These are phyloP conservation scores for Eufriesea mexicana DNA, from an alignment of 1,140 invertebrate genomes.

Conservation along the genomic window DNA sequence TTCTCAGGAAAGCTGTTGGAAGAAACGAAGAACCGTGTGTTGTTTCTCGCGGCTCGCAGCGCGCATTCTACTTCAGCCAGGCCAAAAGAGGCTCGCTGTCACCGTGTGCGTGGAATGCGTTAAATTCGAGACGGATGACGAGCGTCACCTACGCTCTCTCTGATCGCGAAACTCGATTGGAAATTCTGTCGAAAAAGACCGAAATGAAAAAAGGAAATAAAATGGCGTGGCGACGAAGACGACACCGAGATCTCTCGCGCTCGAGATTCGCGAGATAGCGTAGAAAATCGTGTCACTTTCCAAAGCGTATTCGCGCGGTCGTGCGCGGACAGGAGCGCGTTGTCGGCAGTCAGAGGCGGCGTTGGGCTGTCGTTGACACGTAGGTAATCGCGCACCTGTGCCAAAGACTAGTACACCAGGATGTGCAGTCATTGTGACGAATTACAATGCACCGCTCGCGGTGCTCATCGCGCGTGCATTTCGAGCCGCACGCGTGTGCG, in stretches of 20 bases:
- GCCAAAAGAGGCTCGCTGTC: constrained; percentile 55
- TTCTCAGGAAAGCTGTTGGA: too few species aligned
- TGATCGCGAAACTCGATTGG: too few species aligned
- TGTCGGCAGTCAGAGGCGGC: constrained; percentile 31
- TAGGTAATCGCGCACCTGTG: constrained; percentile 73
- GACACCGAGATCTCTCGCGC: too few species aligned
- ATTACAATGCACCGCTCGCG: constrained; percentile 72
- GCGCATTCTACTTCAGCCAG: constrained; percentile 67
- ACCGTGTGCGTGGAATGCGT: constrained; percentile 51
- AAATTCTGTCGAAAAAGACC: too few species aligned
- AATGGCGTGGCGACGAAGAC: too few species aligned
- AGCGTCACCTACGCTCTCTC: neutral
- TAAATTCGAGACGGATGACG: constrained; percentile 45
- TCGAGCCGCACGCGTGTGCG: constrained; percentile 28
- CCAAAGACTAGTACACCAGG: constrained; percentile 71
- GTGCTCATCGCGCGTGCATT: constrained; percentile 58
- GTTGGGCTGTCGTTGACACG: constrained; percentile 70
- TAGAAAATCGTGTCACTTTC: constrained; percentile 37
- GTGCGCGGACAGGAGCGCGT: constrained; percentile 26
- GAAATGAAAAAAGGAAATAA: too few species aligned
- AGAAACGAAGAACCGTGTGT: too few species aligned
- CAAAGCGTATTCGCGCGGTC: neutral
- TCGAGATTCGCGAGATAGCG: neutral
- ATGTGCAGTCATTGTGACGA: constrained; percentile 76
- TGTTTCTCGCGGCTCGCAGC: constrained; percentile 54